Evolutionary conservation across 1,140 invertebrate genomes (phyloP).

Genomic region (Antheraea pernyi): DNA sequence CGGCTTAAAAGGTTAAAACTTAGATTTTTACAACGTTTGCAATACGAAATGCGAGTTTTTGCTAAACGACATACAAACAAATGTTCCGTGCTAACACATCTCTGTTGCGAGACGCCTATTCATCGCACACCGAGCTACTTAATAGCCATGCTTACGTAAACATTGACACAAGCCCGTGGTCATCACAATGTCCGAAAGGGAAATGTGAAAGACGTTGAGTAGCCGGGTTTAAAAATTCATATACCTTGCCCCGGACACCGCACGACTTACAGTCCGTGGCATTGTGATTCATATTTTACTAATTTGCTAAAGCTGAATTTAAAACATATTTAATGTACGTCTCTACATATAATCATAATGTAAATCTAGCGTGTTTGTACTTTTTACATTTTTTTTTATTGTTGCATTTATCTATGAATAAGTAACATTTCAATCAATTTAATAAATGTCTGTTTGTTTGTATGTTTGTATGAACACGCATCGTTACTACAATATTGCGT

Average conservation of each 20-base stretch:
- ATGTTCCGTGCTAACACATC: slow-evolving; percentile 28
- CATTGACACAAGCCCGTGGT: slow-evolving; percentile 62
- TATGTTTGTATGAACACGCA: too few relatives aligned
- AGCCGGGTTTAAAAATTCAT: slow-evolving; percentile 43
- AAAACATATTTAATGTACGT: too few relatives aligned
- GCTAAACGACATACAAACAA: slow-evolving; percentile 29
- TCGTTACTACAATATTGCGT: too few relatives aligned
- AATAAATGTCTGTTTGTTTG: too few relatives aligned
- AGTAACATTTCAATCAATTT: too few relatives aligned
- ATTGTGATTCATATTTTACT: too few relatives aligned
- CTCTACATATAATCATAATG: too few relatives aligned
- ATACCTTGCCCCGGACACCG: neutral
- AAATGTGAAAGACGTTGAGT: slow-evolving; percentile 35
- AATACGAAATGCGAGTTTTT: neutral
- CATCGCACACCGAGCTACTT: slow-evolving; percentile 63
- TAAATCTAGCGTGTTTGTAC: too few relatives aligned
- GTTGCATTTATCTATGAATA: too few relatives aligned
- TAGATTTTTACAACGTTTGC: neutral
- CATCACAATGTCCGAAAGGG: slow-evolving; percentile 61
- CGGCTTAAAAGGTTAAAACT: too few relatives aligned
- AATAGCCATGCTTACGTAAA: slow-evolving; percentile 58
- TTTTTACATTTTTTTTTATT: too few relatives aligned
- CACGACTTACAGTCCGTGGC: neutral
- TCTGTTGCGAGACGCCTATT: slow-evolving; percentile 49
- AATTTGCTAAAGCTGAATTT: too few relatives aligned